Conservation (phyloP, 2,888 invertebrate species). For the Mystacides longicornis region DNA sequence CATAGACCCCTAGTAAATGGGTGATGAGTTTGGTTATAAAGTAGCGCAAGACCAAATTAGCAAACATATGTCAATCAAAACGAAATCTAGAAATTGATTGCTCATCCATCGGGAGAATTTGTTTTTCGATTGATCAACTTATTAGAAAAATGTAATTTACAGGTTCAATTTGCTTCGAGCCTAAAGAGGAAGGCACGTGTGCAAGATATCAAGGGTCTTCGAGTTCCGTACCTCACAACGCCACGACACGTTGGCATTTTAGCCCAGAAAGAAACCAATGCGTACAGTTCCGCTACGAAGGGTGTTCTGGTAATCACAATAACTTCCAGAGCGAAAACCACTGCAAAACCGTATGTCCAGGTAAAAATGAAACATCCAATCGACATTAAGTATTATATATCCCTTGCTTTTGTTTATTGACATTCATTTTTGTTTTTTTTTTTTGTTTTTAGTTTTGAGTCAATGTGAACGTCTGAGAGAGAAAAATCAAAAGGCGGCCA, state of each 20-base stretch:
- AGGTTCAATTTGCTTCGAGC: slow-evolving; percentile 77
- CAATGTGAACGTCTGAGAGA: slow-evolving; percentile 74
- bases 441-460: slow-evolving; percentile 51
- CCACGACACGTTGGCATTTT: slow-evolving; percentile 62
- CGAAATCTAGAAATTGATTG: no score
- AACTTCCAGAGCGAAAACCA: slow-evolving; percentile 74
- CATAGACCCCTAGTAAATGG: no score
- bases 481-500: slow-evolving; percentile 66
- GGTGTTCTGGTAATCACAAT: slow-evolving; percentile 78
- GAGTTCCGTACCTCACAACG: slow-evolving; percentile 36
- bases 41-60: no score
- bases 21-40: no score
- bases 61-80: no score
- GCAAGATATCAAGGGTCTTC: no score
- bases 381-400: neutral
- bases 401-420: no score
- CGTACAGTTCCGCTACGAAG: slow-evolving; percentile 59
- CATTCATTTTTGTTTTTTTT: no score
- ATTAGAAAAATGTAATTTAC: no score
- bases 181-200: slow-evolving; percentile 56
- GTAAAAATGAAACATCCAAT: slow-evolving; percentile 34
- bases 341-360: slow-evolving; percentile 75
- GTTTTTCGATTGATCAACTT: no score
- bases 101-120: no score
- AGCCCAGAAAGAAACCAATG: slow-evolving; percentile 72